These are phyloP conservation scores for Limosa lapponica DNA, from an alignment of 2,797 vertebrate genomes.

Conservation along the genomic window DNA sequence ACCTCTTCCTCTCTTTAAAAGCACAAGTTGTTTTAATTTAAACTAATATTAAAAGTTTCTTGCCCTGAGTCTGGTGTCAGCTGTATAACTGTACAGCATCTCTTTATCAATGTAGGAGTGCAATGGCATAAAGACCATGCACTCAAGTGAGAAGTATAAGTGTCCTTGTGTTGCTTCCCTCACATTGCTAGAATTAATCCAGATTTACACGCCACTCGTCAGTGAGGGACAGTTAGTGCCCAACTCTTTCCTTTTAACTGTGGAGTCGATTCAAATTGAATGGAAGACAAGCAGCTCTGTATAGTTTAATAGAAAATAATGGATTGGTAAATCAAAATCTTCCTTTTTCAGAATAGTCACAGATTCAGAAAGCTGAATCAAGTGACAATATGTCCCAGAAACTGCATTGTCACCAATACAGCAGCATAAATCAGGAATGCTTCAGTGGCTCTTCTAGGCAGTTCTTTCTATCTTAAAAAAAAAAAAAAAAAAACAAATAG, in stretches of 20 bases:
- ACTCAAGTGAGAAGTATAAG: background rate
- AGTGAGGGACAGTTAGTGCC: background rate
- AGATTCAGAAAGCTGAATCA: background rate
- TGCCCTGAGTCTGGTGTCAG: background rate
- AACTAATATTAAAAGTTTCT: background rate
- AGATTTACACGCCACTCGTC: background rate
- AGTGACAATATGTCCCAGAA: background rate
- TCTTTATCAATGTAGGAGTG: background rate
- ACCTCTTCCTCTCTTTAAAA: conserved; percentile 17
- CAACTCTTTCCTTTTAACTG: background rate
- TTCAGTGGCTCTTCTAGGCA: background rate
- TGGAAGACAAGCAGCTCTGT: background rate
- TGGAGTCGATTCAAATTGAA: background rate
- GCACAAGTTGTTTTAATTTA: conserved; percentile 35
- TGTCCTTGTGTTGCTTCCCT: background rate
- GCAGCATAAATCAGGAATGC: background rate
- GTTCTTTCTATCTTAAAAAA: background rate
- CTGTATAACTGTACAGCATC: background rate
- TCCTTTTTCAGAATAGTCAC: background rate
- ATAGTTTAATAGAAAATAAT: background rate
- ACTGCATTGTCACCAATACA: background rate
- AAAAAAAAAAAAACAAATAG: fast-evolving
- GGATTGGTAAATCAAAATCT: background rate
- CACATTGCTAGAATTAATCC: background rate
- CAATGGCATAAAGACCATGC: background rate